phyloP scores from a whole-genome alignment of 2,113 vertebrate species.

The Thamnophis sirtalis region DNA sequence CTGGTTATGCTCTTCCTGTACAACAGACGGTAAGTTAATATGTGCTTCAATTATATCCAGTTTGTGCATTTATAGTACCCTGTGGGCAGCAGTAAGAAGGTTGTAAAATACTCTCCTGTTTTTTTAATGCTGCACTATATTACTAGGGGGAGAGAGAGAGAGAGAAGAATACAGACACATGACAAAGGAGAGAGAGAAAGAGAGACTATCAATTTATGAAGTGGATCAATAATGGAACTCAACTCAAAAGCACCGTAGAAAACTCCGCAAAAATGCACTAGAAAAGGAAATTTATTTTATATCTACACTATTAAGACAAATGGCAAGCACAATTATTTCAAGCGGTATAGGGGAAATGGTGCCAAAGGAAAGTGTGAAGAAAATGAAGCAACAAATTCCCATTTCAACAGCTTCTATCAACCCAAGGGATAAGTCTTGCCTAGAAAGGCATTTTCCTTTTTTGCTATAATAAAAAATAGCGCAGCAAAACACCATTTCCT shows the following conservation, averaged over 20 bases:
- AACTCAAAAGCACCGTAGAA: slow-evolving; percentile 46
- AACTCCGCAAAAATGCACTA: slow-evolving; percentile 31
- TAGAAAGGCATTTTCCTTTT: background rate
- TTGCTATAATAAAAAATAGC: background rate
- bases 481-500: background rate
- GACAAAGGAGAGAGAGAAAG: background rate
- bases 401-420: slow-evolving; percentile 29
- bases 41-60: slow-evolving; percentile 87
- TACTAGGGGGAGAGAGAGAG: slow-evolving; percentile 39
- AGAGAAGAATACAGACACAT: slow-evolving; percentile 7
- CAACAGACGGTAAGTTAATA: slow-evolving; percentile 93
- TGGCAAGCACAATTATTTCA: slow-evolving; percentile 3
- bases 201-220: slow-evolving; percentile 48
- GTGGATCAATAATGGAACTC: slow-evolving; percentile 53
- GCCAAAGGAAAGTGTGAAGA: slow-evolving; percentile 19
- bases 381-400: slow-evolving; percentile 22
- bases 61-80: slow-evolving; percentile 86
- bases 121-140: slow-evolving; percentile 66
- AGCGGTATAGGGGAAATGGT: background rate
- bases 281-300: slow-evolving; percentile 17
- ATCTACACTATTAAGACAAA: slow-evolving; percentile 17
- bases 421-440: background rate
- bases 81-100: slow-evolving; percentile 68
- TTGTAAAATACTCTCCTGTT: slow-evolving; percentile 69
- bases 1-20: slow-evolving; percentile 81